A percentile compares a stretch with the other conserved stretches of the same genome.
These are phyloP conservation scores for Druceiella hillmani DNA, from an alignment of 2,888 invertebrate species.

Conservation along the genomic window DNA sequence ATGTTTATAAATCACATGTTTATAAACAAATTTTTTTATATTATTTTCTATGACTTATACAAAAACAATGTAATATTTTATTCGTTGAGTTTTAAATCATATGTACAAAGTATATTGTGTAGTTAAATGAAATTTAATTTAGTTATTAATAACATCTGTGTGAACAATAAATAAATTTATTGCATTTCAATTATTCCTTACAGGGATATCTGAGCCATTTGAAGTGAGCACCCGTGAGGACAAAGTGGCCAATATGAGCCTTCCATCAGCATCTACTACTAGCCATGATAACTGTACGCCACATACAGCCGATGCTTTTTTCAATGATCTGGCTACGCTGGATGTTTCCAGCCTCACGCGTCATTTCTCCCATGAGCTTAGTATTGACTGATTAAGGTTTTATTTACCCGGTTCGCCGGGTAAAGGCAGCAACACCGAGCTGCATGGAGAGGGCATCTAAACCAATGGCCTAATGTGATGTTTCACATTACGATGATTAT, in stretches of 20 bases:
- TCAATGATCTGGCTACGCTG: constrained; percentile 45
- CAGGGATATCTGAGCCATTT: constrained; percentile 48
- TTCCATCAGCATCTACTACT: background rate
- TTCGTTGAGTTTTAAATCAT: background rate
- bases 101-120: background rate
- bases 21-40: too few relatives aligned
- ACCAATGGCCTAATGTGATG: too few relatives aligned
- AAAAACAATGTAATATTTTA: background rate
- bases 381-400: constrained; percentile 49
- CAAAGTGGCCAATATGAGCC: constrained; percentile 23
- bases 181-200: background rate
- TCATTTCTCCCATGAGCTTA: constrained; percentile 46
- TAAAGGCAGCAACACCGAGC: background rate
- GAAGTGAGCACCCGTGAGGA: constrained; percentile 46
- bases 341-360: constrained; percentile 46
- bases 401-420: constrained; percentile 44
- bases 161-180: background rate
- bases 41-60: background rate
- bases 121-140: too few relatives aligned
- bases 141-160: too few relatives aligned
- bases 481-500: too few relatives aligned
- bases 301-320: constrained; percentile 35
- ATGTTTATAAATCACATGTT: too few relatives aligned
- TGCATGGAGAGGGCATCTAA: too few relatives aligned
- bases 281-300: background rate